These are phyloP conservation scores for Chironomus riparius DNA, from an alignment of 2,888 invertebrate species.

Conservation along the genomic window DNA sequence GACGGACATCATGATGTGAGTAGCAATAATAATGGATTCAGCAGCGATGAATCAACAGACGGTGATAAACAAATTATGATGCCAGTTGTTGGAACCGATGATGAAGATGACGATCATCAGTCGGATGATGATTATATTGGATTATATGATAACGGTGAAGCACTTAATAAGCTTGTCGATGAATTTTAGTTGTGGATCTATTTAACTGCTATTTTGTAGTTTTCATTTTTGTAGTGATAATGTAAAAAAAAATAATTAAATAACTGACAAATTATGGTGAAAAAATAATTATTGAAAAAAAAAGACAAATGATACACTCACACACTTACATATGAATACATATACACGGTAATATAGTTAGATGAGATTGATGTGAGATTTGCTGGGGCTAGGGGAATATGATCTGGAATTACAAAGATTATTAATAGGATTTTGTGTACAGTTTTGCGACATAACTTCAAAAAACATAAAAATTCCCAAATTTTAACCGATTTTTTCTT, in stretches of 20 bases:
- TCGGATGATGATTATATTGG: slow-evolving; percentile 27
- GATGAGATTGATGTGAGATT: too few relatives aligned
- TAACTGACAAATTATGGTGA: neutral
- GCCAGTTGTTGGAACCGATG: slow-evolving; percentile 21
- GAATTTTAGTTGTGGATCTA: slow-evolving; percentile 19
- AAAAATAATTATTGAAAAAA: neutral
- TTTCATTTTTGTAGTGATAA: neutral
- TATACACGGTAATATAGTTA: neutral
- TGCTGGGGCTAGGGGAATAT: too few relatives aligned
- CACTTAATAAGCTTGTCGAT: slow-evolving; percentile 24
- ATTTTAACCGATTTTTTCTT: too few relatives aligned
- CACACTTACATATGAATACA: neutral
- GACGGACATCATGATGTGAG: neutral
- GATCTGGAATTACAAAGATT: too few relatives aligned
- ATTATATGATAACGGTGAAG: slow-evolving; percentile 25
- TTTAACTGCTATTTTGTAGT: neutral
- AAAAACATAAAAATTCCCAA: too few relatives aligned
- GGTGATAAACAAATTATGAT: slow-evolving; percentile 23
- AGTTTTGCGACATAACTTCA: too few relatives aligned
- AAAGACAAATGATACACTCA: neutral
- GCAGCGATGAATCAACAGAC: slow-evolving; percentile 19
- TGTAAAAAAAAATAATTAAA: neutral
- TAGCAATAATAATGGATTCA: slow-evolving; percentile 16
- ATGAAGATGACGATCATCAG: slow-evolving; percentile 28
- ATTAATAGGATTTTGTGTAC: too few relatives aligned